Percentiles rank a stretch among this genome's conserved stretches.
phyloP scores from a whole-genome alignment of 2,113 vertebrate species.

The Orientallactaga bullata region DNA sequence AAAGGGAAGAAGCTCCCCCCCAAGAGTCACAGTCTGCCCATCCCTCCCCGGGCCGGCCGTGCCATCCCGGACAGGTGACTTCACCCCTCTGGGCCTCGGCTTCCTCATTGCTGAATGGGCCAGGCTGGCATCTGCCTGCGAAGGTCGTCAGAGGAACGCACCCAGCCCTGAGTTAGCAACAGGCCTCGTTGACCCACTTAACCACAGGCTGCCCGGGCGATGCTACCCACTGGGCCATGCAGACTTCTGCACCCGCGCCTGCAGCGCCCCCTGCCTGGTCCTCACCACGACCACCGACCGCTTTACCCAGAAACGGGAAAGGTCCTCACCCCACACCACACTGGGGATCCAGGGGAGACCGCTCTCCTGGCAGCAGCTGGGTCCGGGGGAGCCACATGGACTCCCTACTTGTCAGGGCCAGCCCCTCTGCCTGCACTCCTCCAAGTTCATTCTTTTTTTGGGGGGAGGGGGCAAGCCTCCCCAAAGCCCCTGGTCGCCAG shows the following conservation, averaged over 20 bases:
- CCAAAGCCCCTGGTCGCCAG: background rate
- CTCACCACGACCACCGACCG: rapidly evolving
- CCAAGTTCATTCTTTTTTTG: background rate
- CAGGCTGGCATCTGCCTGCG: background rate
- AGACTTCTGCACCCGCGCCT: no score
- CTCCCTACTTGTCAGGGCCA: background rate
- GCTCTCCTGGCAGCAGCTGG: background rate
- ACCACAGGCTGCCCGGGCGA: background rate
- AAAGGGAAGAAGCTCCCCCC: no score
- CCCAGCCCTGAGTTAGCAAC: background rate
- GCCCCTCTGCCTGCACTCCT: background rate
- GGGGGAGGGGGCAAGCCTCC: background rate
- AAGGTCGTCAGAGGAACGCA: background rate
- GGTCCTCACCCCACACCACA: background rate
- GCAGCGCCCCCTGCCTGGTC: background rate
- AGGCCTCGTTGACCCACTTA: constrained; percentile 25
- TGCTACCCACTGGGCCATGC: no score
- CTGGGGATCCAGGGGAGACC: rapidly evolving
- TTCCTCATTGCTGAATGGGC: constrained; percentile 68
- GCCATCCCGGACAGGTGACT: constrained; percentile 58
- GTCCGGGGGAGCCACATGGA: rapidly evolving
- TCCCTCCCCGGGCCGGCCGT: background rate
- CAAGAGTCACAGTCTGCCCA: background rate
- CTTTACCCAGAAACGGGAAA: no score
- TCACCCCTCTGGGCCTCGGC: constrained; percentile 53